phyloP scores from a whole-genome alignment of 2,113 vertebrate genomes.

The Dromiciops gliroides region DNA sequence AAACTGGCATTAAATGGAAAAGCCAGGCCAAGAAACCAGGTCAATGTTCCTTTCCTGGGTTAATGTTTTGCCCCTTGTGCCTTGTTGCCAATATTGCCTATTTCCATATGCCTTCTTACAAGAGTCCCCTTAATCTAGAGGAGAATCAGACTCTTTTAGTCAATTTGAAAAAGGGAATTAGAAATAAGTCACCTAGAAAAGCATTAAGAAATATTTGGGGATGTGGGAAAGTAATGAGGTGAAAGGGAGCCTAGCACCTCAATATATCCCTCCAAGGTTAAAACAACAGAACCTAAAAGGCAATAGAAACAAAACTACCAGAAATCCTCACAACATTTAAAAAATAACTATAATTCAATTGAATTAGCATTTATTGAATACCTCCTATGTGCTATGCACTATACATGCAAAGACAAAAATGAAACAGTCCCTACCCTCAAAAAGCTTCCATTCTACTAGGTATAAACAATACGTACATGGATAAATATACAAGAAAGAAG shows the following conservation, averaged over 20 bases:
- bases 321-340: background rate
- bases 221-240: background rate
- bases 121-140: background rate
- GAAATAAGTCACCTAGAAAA: constrained; percentile 28
- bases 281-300: background rate
- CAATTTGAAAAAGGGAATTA: background rate
- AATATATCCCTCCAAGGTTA: background rate
- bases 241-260: background rate
- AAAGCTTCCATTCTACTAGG: background rate
- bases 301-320: background rate
- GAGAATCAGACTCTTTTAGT: constrained; percentile 1
- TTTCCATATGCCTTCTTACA: background rate
- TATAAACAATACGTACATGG: background rate
- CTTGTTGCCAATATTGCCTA: background rate
- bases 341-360: background rate
- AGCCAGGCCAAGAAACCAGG: background rate
- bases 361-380: background rate
- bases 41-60: background rate
- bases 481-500: background rate
- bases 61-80: background rate
- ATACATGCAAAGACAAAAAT: background rate
- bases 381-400: background rate
- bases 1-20: background rate
- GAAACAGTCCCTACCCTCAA: background rate
- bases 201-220: background rate